A percentile compares a stretch with the other conserved stretches of the same genome.
Conservation (phyloP, 2,797 vertebrate species). For the Oophaga sylvatica region DNA sequence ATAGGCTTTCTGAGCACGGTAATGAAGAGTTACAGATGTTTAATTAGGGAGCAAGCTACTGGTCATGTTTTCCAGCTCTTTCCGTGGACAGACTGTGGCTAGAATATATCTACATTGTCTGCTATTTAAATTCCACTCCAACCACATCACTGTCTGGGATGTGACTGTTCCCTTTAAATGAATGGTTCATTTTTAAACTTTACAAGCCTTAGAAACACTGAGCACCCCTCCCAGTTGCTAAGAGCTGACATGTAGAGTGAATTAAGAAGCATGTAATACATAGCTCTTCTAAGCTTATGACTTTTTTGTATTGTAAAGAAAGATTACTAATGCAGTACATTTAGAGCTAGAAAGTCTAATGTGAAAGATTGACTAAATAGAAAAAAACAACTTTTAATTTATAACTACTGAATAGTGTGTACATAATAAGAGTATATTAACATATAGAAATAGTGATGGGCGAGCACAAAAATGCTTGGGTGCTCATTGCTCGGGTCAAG, state of each 20-base stretch:
- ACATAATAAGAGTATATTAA: too few species aligned
- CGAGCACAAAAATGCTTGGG: too few species aligned
- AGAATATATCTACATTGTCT: constrained; percentile 35
- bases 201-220: constrained; percentile 31
- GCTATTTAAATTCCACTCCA: constrained; percentile 45
- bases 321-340: not conserved
- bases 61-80: constrained; percentile 50
- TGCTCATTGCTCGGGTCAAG: too few species aligned
- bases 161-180: constrained; percentile 19
- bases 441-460: too few species aligned
- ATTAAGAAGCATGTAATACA: not conserved
- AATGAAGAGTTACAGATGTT: constrained; percentile 40
- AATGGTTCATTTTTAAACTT: constrained; percentile 31
- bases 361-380: not conserved
- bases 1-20: not conserved
- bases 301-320: not conserved
- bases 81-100: constrained; percentile 42
- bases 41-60: not conserved
- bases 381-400: not conserved
- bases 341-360: not conserved
- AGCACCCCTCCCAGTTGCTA: constrained; percentile 8
- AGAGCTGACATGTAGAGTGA: not conserved
- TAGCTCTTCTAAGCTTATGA: not conserved
- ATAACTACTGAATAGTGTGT: too few species aligned
- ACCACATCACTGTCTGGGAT: constrained; percentile 56